Percentiles rank a stretch among this genome's conserved stretches.
Evolutionary conservation across 2,113 vertebrate species (phyloP).

Genomic region (Onychostruthus taczanowskii): DNA sequence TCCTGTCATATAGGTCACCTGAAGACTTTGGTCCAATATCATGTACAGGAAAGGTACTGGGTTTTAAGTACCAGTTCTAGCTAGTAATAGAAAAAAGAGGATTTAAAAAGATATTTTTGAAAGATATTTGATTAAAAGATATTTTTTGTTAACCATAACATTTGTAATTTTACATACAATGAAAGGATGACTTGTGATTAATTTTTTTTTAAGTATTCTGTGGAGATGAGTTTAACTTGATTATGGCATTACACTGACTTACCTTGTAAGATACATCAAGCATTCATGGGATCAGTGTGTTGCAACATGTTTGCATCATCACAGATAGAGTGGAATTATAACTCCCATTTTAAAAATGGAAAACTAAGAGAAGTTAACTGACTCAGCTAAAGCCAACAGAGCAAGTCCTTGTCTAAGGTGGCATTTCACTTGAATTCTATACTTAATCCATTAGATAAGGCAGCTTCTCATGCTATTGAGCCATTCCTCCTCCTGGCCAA

Average conservation of each 20-base stretch:
- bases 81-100: not conserved
- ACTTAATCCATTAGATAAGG: conserved; percentile 65
- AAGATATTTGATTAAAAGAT: not conserved
- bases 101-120: not conserved
- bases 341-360: conserved; percentile 6
- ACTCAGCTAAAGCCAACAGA: not conserved
- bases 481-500: conserved; percentile 31
- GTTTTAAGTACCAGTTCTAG: not conserved
- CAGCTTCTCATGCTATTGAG: conserved; percentile 40
- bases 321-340: not conserved
- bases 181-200: not conserved
- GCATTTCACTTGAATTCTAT: conserved; percentile 27
- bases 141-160: not conserved
- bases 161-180: not conserved
- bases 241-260: no score
- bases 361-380: conserved; percentile 27
- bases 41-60: not conserved
- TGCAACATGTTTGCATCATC: not conserved
- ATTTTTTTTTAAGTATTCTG: not conserved
- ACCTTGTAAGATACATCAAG: accelerated
- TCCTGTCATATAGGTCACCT: not conserved
- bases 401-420: conserved; percentile 49
- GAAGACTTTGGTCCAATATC: not conserved
- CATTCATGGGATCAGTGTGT: not conserved
- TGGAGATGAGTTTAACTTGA: not conserved